A percentile compares a stretch with the other conserved stretches of the same genome.
Evolutionary conservation across 2,797 vertebrate species (phyloP).

Genomic region (Amblyraja radiata): DNA sequence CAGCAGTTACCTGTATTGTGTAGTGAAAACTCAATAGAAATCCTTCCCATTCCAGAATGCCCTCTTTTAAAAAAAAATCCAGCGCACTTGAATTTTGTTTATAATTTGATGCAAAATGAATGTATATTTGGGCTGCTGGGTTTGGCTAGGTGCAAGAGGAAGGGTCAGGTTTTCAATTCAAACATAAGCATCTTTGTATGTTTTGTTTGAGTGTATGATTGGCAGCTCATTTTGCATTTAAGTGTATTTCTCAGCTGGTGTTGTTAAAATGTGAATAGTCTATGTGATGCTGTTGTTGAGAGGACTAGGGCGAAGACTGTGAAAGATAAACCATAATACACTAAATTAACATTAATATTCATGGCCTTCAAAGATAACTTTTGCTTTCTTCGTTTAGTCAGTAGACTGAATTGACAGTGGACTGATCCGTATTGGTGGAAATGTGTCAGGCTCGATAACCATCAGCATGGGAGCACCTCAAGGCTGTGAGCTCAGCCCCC

Average conservation of each 20-base stretch:
- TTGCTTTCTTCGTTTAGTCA: neutral
- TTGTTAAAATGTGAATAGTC: constrained; percentile 4
- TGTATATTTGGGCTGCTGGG: neutral
- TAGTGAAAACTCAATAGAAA: neutral
- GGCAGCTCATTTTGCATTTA: neutral
- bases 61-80: neutral
- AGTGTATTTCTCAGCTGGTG: constrained; percentile 9
- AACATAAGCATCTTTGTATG: constrained; percentile 8
- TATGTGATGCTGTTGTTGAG: neutral
- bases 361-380: neutral
- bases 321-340: neutral
- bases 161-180: constrained; percentile 1
- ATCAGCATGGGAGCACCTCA: no score
- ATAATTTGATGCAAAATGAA: neutral
- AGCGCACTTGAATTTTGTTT: neutral
- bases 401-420: neutral
- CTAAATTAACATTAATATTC: constrained; percentile 20
- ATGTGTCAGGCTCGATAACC: no score
- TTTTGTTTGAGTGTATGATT: constrained; percentile 24
- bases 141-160: neutral
- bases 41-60: neutral
- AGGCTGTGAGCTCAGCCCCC: no score
- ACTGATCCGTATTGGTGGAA: no score
- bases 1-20: neutral
- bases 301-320: neutral